Base-by-base conservation (phyloP, 2,113 vertebrate species). In the Prochilodus magdalenae region DNA sequence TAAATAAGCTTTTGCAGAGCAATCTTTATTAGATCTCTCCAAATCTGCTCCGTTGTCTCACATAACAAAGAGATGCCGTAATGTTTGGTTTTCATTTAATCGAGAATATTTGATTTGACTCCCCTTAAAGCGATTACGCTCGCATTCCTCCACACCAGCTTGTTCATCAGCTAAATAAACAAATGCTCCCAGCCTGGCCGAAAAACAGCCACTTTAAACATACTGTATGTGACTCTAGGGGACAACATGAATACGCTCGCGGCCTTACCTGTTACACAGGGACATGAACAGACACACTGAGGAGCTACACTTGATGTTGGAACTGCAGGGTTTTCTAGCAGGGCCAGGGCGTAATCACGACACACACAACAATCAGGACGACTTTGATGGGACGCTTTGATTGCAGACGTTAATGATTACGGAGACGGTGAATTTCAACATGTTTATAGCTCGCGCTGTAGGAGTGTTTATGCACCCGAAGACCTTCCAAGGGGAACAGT, bases 11-110 rank as follows among this genome's bases (percentile, higher is more conserved):
- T 88, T 86, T 88, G 87, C 87, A 83, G 85, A 83, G 86, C 79
- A 75, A 51, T 86, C 89, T 91, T 91, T 91, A 91, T 91, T 90
- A 87, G 85, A 92, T 91, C 86, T 82, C 74, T 10, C 76, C 83
- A 77, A 79, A 84, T 85, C 84, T 60, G 82, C 82, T 87, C 87
- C 85, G 85, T 89, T 87, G 84, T 89, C 84, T 89, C 88, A 67
- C 88, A 88, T 91, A 89, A 91, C 83, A 83, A 79, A 73, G 65
- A 79, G 75, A 81, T 81, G 83, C 86, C 82, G 88, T 90, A 91
- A 89, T 91, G 89, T 91, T 90, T 91, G 86, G 85, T 90, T 90
- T 90, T 90, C 81, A 88, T 91, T 91, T 91, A 89, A 90, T 91
- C 82, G 72, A 72, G 83, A 87, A 86, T 90, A 90, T 90, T 91